Evolutionary conservation across 2,113 vertebrate species (phyloP), one percentile per base, ranked within the genome.

Genomic region (Bagarius yarrelli): DNA sequence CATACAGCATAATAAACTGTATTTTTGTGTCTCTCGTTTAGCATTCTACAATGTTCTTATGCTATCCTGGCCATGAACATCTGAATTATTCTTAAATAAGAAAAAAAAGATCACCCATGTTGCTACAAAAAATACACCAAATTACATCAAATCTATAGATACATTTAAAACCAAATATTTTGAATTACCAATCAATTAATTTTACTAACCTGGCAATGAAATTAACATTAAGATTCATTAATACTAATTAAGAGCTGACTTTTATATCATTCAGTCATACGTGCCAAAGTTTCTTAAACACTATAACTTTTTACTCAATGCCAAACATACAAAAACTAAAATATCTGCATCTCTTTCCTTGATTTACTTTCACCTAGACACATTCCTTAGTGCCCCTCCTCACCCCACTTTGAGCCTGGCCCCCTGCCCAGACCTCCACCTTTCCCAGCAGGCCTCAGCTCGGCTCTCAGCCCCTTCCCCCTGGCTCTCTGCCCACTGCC

Each of bases 401-500:
- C 74, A 80, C 67, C 76, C 52, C 82, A 85, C 88, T 87, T 86
- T 85, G 81, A 83, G 83, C 59, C 86, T 90, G 91, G 89, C 90
- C 84, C 85, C 85, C 75, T 79, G 88, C 91, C 89, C 89, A 87
- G 86, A 86, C 85, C 83, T 84, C 86, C 88, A 90, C 89, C 91
- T 90, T 91, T 89, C 88, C 89, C 89, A 88, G 81, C 66, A 67
- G 84, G 76, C 86, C 86, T 50, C 90, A 63, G 88, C 91, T 66
- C 89, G 81, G 88, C 89, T 89, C 90, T 87, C 88, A 73, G 78
- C 89, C 84, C 88, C 88, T 87, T 90, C 85, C 91, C 90, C 89
- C 86, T 89, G 92, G 90, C 88, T 88, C 88, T 90, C 87, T 91
- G 78, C 90, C 85, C 83, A 91, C 89, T 90, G 90, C 93, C 91